Evolutionary conservation across 2,113 vertebrate species (phyloP).

Genomic region (Promerops cafer): DNA sequence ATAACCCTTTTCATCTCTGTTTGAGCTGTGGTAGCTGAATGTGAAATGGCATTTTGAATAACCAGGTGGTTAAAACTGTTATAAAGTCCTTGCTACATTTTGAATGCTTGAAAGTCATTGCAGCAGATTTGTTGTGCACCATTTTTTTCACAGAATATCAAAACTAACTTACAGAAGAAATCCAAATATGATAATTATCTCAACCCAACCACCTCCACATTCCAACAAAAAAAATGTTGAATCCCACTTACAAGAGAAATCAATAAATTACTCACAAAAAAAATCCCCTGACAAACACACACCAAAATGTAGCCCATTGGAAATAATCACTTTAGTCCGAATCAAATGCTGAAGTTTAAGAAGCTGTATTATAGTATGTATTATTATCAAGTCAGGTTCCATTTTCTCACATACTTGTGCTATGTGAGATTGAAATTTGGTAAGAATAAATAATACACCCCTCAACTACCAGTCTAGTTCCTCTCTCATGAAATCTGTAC

Average conservation of each 20-base stretch:
- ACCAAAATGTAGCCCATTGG: neutral
- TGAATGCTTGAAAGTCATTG: neutral
- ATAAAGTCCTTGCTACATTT: neutral
- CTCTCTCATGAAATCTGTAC: neutral
- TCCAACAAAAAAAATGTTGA: neutral
- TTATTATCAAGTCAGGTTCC: neutral
- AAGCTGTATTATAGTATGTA: neutral
- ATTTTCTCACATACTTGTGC: neutral
- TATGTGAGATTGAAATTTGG: neutral
- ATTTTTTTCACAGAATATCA: neutral
- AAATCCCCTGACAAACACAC: fast-evolving
- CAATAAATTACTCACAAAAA: neutral
- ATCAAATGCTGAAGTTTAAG: neutral
- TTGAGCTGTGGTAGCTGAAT: neutral
- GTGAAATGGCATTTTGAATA: neutral
- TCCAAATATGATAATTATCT: neutral
- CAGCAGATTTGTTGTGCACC: neutral
- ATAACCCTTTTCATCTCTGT: neutral
- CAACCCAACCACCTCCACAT: neutral
- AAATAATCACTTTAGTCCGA: neutral
- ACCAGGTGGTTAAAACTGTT: neutral
- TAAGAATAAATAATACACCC: neutral
- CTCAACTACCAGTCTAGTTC: neutral
- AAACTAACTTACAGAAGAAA: neutral
- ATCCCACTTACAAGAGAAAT: neutral